Base-by-base conservation (phyloP, 1,140 invertebrate genomes). In the Maconellicoccus hirsutus region DNA sequence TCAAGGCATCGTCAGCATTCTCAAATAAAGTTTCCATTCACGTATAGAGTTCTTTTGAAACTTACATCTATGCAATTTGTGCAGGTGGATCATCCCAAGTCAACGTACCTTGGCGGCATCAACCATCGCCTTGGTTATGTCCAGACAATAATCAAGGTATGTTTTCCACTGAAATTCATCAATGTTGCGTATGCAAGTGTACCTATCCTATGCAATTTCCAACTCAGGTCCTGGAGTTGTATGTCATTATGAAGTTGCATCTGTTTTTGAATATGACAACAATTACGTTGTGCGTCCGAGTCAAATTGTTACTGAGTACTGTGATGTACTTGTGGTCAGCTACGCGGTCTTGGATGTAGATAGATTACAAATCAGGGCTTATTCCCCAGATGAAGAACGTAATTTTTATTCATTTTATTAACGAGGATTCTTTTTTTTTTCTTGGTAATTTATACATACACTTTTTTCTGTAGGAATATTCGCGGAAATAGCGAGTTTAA, bases 161-260 rank as follows among this genome's bases (percentile, higher is more conserved):
- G 29, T 12, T 52, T 52, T 52, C n/a, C 42, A 52, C n/a, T 16
- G 42, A 3, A 52, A 14, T 8, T 52, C 42, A 14, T 16, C n/a
- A n/a, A n/a, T n/a, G n/a, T n/a, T 42, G 8, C 39, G 8, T 42
- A 42, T 10, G n/a, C 39, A 42, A 42, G 39, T 42, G 8, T 42
- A 10, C n/a, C n/a, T n/a, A n/a, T n/a, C n/a, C n/a, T n/a, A n/a
- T n/a, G n/a, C 3, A 23, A 66, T 66, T 66, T 23, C 25, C 16
- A 8, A 66, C 25, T 66, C 8, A 66, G 61, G 61, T 66, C 61
- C 61, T 16, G 61, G 61, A 6, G 61, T 66, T 6, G 61, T 66
- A 10, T 66, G 61, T 16, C 22, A 66, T 25, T 66, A 66, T 66
- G 10, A 66, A 66, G 61, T 66, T 23, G 19, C 61, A 23, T 66